These are phyloP conservation scores for Zhuqinia jingwanae DNA, from an alignment of 2,888 invertebrate genomes.

Conservation along the genomic window DNA sequence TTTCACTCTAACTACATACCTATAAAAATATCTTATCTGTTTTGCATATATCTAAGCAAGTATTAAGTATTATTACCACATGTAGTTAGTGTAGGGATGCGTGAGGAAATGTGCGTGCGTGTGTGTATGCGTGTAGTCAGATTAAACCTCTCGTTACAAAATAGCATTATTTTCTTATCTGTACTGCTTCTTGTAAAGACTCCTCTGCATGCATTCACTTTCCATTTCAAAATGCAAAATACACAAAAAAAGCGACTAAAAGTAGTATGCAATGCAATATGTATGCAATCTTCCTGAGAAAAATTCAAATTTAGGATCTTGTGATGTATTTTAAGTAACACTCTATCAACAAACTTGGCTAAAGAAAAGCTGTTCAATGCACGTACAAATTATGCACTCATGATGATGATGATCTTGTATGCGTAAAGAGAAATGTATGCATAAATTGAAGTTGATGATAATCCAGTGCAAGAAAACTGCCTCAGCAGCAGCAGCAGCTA, in stretches of 20 bases:
- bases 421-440: constrained; percentile 9
- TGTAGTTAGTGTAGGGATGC: neutral
- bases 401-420: too few relatives aligned
- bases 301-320: neutral
- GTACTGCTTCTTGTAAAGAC: neutral
- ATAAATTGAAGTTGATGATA: constrained; percentile 26
- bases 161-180: neutral
- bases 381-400: constrained; percentile 30
- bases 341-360: neutral
- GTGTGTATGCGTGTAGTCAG: constrained; percentile 33
- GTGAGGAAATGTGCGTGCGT: constrained; percentile 41
- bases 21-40: too few relatives aligned
- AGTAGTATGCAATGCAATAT: neutral
- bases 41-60: neutral
- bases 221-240: constrained; percentile 36
- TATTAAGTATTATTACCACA: neutral
- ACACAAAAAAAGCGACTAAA: too few relatives aligned
- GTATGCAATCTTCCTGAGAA: neutral
- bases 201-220: constrained; percentile 26
- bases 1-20: too few relatives aligned
- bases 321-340: neutral
- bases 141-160: constrained; percentile 25
- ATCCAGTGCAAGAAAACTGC: constrained; percentile 24
- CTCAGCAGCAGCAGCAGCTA: too few relatives aligned
- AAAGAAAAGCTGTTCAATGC: neutral